Evolutionary conservation across 2,888 invertebrate genomes (phyloP), one percentile per base, ranked within the genome.

Genomic region (Folsomia manolachei): DNA sequence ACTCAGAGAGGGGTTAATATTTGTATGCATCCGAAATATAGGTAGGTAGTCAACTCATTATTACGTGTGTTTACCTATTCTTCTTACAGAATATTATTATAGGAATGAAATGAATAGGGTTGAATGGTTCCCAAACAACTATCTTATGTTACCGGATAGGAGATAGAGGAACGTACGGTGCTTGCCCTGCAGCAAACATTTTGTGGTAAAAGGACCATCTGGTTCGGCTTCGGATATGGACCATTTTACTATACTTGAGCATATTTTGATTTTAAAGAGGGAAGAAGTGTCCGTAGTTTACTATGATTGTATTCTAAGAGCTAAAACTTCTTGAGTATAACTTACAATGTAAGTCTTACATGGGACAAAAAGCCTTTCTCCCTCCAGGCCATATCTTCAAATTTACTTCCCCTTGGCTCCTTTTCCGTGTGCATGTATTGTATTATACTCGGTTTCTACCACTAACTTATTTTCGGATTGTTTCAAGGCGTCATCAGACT

Each of bases 381-480:
- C 26, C 39, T 64, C 19, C 64, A 64, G 63, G 63, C 64, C 2
- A 27, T 56, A 19, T 19, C n/a, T 18, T 62, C 63, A 21, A 62
- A 24, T n/a, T n/a, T 1, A 26, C 62, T 62, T 62, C 26, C 62
- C 62, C 9, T 62, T n/a, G n/a, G n/a, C n/a, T n/a, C n/a, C n/a
- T n/a, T n/a, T n/a, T n/a, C n/a, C n/a, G n/a, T n/a, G n/a, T n/a
- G n/a, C n/a, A n/a, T n/a, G n/a, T n/a, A n/a, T n/a, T n/a, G n/a
- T n/a, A n/a, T n/a, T n/a, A n/a, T n/a, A n/a, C n/a, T n/a, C 64
- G 18, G 26, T 64, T 21, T 26, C 18, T n/a, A 14, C 18, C 14
- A 2, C n/a, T 18, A n/a, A 21, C 14, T 27, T 4, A 64, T 18
- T 25, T 19, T 27, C n/a, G n/a, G n/a, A n/a, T n/a, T n/a, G n/a